phyloP scores from a whole-genome alignment of 2,888 invertebrate genomes.

The Acronicta alni region DNA sequence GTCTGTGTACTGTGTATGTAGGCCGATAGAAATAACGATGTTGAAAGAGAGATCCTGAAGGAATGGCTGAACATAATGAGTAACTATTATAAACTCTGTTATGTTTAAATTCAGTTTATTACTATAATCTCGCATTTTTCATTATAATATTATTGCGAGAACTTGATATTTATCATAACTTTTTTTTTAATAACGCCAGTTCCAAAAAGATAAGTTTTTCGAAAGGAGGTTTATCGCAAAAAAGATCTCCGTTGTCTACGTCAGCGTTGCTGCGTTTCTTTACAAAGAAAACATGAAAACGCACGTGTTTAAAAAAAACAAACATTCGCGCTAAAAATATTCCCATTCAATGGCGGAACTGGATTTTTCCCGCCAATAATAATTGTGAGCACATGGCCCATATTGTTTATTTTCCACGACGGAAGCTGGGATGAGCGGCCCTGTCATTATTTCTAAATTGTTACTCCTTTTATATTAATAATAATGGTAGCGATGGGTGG shows the following conservation, averaged over 20 bases:
- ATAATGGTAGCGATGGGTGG: slow-evolving; percentile 15
- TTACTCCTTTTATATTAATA: slow-evolving; percentile 32
- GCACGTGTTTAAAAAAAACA: slow-evolving; percentile 7
- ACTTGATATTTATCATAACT: no score
- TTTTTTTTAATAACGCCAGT: no score
- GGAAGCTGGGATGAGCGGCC: slow-evolving; percentile 37
- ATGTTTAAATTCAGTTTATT: no score
- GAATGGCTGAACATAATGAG: background rate
- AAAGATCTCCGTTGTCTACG: background rate
- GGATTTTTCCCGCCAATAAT: slow-evolving; percentile 46
- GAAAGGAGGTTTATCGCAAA: background rate
- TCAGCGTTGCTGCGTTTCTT: background rate
- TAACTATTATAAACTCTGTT: no score
- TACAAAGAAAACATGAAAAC: slow-evolving; percentile 19
- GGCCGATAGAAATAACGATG: slow-evolving; percentile 6
- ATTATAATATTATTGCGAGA: no score
- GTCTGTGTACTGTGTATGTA: background rate
- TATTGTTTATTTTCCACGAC: slow-evolving; percentile 50
- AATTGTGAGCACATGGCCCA: slow-evolving; percentile 44
- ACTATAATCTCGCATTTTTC: no score
- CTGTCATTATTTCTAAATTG: slow-evolving; percentile 34
- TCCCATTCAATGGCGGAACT: slow-evolving; percentile 45
- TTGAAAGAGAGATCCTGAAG: slow-evolving; percentile 9
- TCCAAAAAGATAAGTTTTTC: no score
- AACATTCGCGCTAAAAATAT: slow-evolving; percentile 41